phyloP scores from a whole-genome alignment of 2,113 vertebrate genomes.

The Prinia subflava region DNA sequence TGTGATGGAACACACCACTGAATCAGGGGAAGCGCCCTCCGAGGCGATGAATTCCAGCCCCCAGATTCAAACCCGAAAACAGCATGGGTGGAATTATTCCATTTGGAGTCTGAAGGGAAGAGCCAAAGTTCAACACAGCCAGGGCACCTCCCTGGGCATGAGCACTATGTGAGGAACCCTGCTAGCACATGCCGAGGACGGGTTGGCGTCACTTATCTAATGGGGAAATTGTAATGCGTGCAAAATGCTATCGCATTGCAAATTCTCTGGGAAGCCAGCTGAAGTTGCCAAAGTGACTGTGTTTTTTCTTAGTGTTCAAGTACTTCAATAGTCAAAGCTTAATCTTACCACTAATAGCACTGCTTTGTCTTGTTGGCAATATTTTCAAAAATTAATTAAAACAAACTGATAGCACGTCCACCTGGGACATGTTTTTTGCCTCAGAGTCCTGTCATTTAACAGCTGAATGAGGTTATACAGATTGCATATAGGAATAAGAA shows the following conservation, averaged over 20 bases:
- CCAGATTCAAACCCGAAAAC: not conserved
- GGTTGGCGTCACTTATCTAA: not conserved
- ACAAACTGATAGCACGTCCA: not conserved
- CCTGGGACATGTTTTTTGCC: not conserved
- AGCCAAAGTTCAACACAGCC: rapidly evolving
- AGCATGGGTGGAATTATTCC: not conserved
- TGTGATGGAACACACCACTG: not conserved
- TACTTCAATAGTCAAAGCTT: not conserved
- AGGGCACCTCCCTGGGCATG: not conserved
- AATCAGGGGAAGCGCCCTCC: not conserved
- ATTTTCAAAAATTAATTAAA: not conserved
- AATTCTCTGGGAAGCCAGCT: not conserved
- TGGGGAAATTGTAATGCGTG: not conserved
- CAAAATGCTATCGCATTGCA: not conserved
- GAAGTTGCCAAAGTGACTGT: not conserved
- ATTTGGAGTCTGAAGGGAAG: not conserved
- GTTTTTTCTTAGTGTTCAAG: not conserved
- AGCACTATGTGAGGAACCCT: not conserved
- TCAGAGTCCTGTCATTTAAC: not conserved
- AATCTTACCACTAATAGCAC: not conserved
- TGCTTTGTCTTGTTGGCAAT: not conserved
- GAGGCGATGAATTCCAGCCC: slow-evolving; percentile 31
- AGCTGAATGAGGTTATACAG: not conserved
- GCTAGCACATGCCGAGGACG: not conserved
- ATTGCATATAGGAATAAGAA: not conserved